A percentile compares a stretch with the other conserved stretches of the same genome.
phyloP scores from a whole-genome alignment of 1,140 invertebrate species.

The Zaprionus ornatus region DNA sequence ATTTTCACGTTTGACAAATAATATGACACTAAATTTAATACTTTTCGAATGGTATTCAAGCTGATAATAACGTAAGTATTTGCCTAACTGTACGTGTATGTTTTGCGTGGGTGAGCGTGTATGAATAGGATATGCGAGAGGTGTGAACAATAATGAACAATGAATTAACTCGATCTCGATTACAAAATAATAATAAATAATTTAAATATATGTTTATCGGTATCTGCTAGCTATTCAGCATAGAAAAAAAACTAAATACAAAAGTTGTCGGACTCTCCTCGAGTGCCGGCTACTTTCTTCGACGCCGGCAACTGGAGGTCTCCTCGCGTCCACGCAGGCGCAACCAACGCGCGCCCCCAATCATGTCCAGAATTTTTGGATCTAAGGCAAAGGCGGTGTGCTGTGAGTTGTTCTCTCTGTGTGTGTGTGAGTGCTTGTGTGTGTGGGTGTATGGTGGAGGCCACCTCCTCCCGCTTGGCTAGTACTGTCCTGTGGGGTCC shows the following conservation, averaged over 20 bases:
- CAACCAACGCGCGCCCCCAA: conserved; percentile 78
- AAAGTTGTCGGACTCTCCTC: conserved; percentile 18
- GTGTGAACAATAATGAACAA: conserved; percentile 65
- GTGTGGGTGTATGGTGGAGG: not conserved
- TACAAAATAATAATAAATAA: conserved; percentile 58
- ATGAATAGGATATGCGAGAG: conserved; percentile 20
- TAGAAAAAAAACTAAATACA: conserved; percentile 73
- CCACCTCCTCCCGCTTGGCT: not conserved
- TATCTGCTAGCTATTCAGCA: conserved; percentile 41
- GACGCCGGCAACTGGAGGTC: conserved; percentile 82
- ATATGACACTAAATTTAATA: conserved; percentile 84
- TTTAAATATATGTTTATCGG: conserved; percentile 53
- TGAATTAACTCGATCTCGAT: conserved; percentile 43
- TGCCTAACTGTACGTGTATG: conserved; percentile 11
- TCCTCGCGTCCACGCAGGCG: conserved; percentile 82
- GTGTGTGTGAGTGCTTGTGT: not conserved
- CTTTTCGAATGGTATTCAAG: conserved; percentile 66
- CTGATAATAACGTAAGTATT: conserved; percentile 30
- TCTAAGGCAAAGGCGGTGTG: conserved; percentile 71
- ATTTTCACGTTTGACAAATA: conserved; percentile 43
- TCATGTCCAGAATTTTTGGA: conserved; percentile 61
- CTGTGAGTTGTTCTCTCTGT: not conserved
- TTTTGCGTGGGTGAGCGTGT: conserved; percentile 35
- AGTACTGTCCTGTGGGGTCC: conserved; percentile 82
- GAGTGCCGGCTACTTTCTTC: conserved; percentile 65